A percentile compares a stretch with the other conserved stretches of the same genome.
Evolutionary conservation across 2,797 vertebrate species (phyloP).

Genomic region (Melanogrammus aeglefinus): DNA sequence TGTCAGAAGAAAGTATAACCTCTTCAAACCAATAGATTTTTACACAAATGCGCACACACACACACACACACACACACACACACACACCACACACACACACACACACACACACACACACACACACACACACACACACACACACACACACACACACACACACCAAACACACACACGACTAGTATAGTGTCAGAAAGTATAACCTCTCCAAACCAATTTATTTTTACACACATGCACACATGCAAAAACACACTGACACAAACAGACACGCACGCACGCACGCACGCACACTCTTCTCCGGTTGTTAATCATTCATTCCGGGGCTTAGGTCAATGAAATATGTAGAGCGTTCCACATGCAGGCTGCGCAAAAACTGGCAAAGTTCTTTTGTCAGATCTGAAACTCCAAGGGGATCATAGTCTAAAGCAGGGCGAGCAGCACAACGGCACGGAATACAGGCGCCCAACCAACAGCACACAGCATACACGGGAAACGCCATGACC

Average conservation of each 20-base stretch:
- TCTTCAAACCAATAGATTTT: too few relatives aligned
- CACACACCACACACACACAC: too few relatives aligned
- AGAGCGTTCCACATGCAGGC: conserved; percentile 45
- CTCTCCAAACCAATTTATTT: too few relatives aligned
- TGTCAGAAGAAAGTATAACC: too few relatives aligned
- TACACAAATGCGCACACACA: not conserved
- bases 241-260: not conserved
- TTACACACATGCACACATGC: not conserved
- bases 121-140: too few relatives aligned
- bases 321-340: conserved; percentile 70
- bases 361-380: conserved; percentile 49
- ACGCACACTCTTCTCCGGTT: conserved; percentile 31
- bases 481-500: not conserved
- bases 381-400: conserved; percentile 33
- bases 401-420: conserved; percentile 34
- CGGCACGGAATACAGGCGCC: not conserved
- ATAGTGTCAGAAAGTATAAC: too few relatives aligned
- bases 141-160: too few relatives aligned
- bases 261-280: conserved; percentile 25
- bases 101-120: too few relatives aligned
- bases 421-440: conserved; percentile 28
- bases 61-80: too few relatives aligned
- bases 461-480: not conserved
- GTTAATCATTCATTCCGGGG: conserved; percentile 70
- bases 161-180: too few relatives aligned